Conservation (phyloP, 2,797 vertebrate genomes). For the Alcedo quadribrachys region DNA sequence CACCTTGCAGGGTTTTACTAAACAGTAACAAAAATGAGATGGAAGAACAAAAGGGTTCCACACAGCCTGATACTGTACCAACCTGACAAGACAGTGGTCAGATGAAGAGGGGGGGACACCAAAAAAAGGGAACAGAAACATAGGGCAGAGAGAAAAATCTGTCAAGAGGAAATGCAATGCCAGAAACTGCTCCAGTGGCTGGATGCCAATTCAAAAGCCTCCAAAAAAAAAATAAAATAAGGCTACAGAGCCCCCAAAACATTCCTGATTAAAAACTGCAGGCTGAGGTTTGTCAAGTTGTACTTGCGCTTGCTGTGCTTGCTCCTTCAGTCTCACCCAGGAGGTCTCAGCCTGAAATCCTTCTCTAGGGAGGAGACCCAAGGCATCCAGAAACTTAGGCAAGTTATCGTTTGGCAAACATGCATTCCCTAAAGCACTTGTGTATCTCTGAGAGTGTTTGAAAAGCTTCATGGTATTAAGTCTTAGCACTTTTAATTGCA, state of each 20-base stretch:
- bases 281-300: neutral
- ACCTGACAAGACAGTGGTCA: neutral
- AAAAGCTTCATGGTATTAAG: conserved; percentile 39
- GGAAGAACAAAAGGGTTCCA: neutral
- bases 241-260: neutral
- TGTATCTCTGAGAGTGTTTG: conserved; percentile 1
- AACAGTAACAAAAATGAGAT: neutral
- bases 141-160: conserved; percentile 2
- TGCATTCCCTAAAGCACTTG: conserved; percentile 36
- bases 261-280: neutral
- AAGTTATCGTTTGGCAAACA: conserved; percentile 51
- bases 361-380: conserved; percentile 8
- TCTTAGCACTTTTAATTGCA: conserved; percentile 56
- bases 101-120: neutral
- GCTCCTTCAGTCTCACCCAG: neutral
- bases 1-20: neutral
- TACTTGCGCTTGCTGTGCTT: neutral
- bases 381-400: conserved; percentile 37
- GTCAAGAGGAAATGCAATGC: conserved; percentile 10
- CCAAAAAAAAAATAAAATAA: neutral
- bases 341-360: conserved; percentile 8
- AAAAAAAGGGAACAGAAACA: conserved; percentile 25
- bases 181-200: conserved; percentile 2
- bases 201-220: neutral
- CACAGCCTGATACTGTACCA: neutral